These are phyloP conservation scores for Pseudomyrmex gracilis DNA, from an alignment of 1,140 invertebrate genomes.

Conservation along the genomic window DNA sequence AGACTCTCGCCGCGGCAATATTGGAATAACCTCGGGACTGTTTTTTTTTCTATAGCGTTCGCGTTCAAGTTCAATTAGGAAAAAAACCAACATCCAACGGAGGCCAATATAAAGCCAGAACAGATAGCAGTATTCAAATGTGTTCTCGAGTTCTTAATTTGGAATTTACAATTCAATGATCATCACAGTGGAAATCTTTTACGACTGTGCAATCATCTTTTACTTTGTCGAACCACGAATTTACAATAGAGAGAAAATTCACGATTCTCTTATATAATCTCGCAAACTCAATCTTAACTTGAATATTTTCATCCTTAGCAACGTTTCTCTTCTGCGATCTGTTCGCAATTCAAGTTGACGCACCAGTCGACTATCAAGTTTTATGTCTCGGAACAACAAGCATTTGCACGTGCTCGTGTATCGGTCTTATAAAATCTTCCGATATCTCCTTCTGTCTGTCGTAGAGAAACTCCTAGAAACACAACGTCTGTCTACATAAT, in stretches of 20 bases:
- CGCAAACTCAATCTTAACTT: background rate
- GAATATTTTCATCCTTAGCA: background rate
- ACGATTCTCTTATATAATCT: background rate
- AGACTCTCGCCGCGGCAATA: background rate
- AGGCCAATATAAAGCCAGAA: background rate
- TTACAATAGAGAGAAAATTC: too few relatives aligned
- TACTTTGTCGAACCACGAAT: background rate
- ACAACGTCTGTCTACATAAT: background rate
- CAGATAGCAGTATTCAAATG: background rate
- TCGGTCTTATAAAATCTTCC: too few relatives aligned
- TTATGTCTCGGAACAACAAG: background rate
- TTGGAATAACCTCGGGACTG: background rate
- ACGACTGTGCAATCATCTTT: background rate
- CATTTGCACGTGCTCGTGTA: too few relatives aligned
- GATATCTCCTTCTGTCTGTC: too few relatives aligned
- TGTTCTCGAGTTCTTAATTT: background rate
- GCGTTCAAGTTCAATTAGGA: background rate
- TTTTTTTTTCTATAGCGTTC: background rate
- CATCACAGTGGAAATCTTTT: background rate
- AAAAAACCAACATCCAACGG: too few relatives aligned
- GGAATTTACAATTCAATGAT: background rate
- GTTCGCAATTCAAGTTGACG: background rate
- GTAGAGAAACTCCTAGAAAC: too few relatives aligned
- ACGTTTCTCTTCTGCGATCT: background rate
- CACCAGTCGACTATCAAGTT: background rate